A percentile compares a stretch with the other conserved stretches of the same genome.
Evolutionary conservation across 92 coral and sea anemone genomes (phyloP).

Genomic region (Phenganax marumi): DNA sequence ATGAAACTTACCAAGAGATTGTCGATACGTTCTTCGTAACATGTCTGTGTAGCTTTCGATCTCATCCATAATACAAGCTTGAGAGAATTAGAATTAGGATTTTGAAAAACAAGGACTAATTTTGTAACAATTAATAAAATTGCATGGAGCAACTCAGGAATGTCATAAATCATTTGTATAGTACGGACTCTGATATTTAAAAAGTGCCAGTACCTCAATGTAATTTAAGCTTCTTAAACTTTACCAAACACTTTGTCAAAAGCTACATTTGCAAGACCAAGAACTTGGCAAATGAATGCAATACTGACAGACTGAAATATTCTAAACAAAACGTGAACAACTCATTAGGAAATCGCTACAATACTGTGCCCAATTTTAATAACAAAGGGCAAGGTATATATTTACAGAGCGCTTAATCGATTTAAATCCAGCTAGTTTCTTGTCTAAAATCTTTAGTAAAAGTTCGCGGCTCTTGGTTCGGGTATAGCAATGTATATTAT

Average conservation of each 20-base stretch:
- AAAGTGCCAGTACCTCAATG: neutral
- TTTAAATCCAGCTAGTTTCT: no score
- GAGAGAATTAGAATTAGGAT: neutral
- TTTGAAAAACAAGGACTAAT: neutral
- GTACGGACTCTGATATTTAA: no score
- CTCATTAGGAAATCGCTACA: neutral
- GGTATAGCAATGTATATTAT: no score
- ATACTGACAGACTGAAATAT: neutral
- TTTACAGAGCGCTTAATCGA: no score
- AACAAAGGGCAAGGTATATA: neutral
- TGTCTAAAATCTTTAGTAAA: no score
- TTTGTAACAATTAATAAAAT: neutral
- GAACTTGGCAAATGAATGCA: neutral
- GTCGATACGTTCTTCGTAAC: constrained; percentile 24
- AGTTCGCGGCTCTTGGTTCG: no score
- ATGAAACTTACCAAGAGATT: constrained; percentile 25
- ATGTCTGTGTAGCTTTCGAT: constrained; percentile 34
- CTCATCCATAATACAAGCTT: constrained; percentile 13
- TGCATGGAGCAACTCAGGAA: neutral
- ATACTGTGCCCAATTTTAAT: neutral
- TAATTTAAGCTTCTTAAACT: neutral
- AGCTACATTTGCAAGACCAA: neutral
- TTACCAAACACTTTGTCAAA: neutral
- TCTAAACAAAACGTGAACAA: neutral
- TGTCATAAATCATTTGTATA: neutral